phyloP scores from a whole-genome alignment of 2,113 vertebrate genomes.

The Entosphenus tridentatus region DNA sequence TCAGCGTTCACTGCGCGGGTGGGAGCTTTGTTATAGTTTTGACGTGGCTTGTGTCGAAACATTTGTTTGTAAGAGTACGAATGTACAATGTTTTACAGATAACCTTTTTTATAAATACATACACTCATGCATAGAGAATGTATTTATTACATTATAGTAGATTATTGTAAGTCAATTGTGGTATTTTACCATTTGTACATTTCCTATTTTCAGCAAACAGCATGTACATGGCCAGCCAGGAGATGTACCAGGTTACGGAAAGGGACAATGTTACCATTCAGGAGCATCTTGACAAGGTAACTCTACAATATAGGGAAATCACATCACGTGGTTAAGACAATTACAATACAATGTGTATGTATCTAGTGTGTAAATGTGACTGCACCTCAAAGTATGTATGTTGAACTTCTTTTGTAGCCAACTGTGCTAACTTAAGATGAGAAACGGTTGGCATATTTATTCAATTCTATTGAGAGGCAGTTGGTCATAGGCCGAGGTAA shows the following conservation, averaged over 20 bases:
- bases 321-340: too few species aligned
- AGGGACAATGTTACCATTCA: conserved; percentile 48
- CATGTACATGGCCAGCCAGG: conserved; percentile 65
- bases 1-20: conserved; percentile 59
- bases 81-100: not conserved
- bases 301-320: not conserved
- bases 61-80: not conserved
- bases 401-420: too few species aligned
- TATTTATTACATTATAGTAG: conserved; percentile 9
- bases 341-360: too few species aligned
- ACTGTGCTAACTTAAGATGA: too few species aligned
- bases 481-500: too few species aligned
- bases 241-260: conserved; percentile 51
- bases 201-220: conserved; percentile 35
- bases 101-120: not conserved
- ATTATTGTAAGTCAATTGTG: conserved; percentile 2
- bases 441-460: too few species aligned
- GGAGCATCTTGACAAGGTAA: conserved; percentile 62
- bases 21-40: conserved; percentile 13
- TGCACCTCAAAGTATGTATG: too few species aligned
- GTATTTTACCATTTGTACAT: conserved; percentile 11
- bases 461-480: too few species aligned
- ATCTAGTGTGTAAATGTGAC: too few species aligned
- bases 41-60: not conserved
- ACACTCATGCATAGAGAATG: not conserved